A percentile compares a stretch with the other conserved stretches of the same genome.
phyloP scores from a whole-genome alignment of 2,888 invertebrate species.

The Tenodera sinensis region DNA sequence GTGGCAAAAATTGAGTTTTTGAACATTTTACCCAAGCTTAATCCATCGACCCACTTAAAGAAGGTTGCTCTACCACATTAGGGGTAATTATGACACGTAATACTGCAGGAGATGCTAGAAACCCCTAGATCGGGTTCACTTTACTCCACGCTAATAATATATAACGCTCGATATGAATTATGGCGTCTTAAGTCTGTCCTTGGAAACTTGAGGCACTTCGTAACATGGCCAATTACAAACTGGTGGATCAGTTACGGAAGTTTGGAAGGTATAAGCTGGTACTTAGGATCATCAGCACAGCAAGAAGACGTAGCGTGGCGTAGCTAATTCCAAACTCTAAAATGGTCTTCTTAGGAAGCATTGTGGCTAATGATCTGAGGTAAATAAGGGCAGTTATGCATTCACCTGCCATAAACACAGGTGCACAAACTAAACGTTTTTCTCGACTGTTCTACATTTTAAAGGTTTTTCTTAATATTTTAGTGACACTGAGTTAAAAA shows the following conservation, averaged over 20 bases:
- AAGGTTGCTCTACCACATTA: no score
- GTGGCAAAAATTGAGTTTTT: no score
- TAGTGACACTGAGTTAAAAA: no score
- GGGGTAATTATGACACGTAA: no score
- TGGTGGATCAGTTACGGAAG: neutral
- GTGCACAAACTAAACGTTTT: no score
- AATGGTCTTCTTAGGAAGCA: neutral
- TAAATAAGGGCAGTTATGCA: neutral
- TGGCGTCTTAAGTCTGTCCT: neutral
- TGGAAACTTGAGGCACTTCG: neutral
- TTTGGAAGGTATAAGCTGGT: neutral
- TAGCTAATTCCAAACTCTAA: neutral
- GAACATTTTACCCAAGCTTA: no score
- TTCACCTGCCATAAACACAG: no score
- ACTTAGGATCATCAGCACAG: neutral
- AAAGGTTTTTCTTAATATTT: no score
- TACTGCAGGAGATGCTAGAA: no score
- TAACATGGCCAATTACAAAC: neutral
- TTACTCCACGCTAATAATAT: neutral
- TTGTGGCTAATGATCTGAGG: neutral
- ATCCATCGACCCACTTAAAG: no score
- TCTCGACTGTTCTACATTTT: no score
- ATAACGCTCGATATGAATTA: neutral
- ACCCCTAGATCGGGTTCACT: neutral
- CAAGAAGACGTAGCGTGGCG: neutral